Conservation (phyloP, 2,113 vertebrate genomes). For the Gasterosteus nipponicus region DNA sequence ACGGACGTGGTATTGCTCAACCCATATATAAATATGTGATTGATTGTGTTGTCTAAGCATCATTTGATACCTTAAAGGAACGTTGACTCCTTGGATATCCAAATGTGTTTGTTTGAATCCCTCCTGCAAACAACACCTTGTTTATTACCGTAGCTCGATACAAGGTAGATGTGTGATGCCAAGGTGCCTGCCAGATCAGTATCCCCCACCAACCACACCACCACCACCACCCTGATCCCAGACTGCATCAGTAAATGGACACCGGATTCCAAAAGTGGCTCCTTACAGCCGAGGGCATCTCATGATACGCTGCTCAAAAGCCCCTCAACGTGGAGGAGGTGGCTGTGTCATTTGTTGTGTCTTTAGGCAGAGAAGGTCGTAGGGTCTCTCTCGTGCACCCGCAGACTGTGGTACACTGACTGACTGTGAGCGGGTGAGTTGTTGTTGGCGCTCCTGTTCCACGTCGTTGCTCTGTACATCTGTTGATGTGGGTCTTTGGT, state of each 20-base stretch:
- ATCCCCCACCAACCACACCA: not conserved
- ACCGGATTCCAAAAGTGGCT: conserved; percentile 78
- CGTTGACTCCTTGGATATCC: not conserved
- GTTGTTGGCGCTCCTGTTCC: conserved; percentile 45
- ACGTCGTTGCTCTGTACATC: conserved; percentile 61
- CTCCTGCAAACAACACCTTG: conserved; percentile 17
- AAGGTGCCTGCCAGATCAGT: conserved; percentile 54
- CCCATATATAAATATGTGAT: conserved; percentile 16
- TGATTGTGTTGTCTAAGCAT: conserved; percentile 10
- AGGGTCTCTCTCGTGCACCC: not conserved
- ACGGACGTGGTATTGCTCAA: conserved; percentile 31
- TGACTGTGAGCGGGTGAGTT: conserved; percentile 31
- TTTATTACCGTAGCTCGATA: conserved; percentile 24
- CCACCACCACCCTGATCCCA: conserved; percentile 38
- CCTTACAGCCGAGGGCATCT: conserved; percentile 75
- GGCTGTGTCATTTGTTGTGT: conserved; percentile 6
- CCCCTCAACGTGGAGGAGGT: not conserved
- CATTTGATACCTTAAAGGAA: conserved; percentile 9
- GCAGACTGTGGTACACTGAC: conserved; percentile 9
- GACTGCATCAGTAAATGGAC: conserved; percentile 79
- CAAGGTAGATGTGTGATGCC: conserved; percentile 26
- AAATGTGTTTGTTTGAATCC: conserved; percentile 4
- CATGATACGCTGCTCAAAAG: conserved; percentile 51
- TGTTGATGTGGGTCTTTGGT: conserved; percentile 70
- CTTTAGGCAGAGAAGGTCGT: not conserved